Conservation (phyloP, 2,888 invertebrate genomes). For the Latrodectus hesperus region DNA sequence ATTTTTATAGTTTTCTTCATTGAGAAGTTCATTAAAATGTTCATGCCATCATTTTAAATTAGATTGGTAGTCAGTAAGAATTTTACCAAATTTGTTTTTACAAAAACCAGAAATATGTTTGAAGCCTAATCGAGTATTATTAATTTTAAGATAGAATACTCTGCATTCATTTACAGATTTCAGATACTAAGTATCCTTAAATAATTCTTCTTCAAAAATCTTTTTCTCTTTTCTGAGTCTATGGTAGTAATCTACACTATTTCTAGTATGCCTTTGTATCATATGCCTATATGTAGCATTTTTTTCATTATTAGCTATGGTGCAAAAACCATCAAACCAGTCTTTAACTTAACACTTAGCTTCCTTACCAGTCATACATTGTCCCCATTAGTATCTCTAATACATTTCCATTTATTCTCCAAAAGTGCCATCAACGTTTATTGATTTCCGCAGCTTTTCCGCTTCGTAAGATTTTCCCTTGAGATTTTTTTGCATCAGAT, state of each 20-base stretch:
- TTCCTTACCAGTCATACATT: not conserved
- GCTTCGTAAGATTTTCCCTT: not conserved
- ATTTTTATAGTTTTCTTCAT: too few species aligned
- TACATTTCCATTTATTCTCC: constrained; percentile 8
- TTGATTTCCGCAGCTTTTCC: not conserved
- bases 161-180: too few species aligned
- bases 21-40: too few species aligned
- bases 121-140: too few species aligned
- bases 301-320: not conserved
- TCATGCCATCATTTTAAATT: too few species aligned
- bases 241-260: not conserved
- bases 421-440: not conserved
- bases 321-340: not conserved
- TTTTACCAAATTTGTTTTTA: too few species aligned
- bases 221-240: not conserved
- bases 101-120: too few species aligned
- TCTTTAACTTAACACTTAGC: not conserved
- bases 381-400: not conserved
- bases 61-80: too few species aligned
- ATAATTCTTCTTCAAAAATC: not conserved
- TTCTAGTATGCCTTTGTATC: not conserved
- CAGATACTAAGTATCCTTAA: too few species aligned
- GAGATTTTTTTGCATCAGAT: not conserved
- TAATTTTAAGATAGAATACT: too few species aligned
- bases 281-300: constrained; percentile 1